Percentiles rank a stretch among this genome's conserved stretches.
phyloP scores from a whole-genome alignment of 2,797 vertebrate species.

The Trachops cirrhosus region DNA sequence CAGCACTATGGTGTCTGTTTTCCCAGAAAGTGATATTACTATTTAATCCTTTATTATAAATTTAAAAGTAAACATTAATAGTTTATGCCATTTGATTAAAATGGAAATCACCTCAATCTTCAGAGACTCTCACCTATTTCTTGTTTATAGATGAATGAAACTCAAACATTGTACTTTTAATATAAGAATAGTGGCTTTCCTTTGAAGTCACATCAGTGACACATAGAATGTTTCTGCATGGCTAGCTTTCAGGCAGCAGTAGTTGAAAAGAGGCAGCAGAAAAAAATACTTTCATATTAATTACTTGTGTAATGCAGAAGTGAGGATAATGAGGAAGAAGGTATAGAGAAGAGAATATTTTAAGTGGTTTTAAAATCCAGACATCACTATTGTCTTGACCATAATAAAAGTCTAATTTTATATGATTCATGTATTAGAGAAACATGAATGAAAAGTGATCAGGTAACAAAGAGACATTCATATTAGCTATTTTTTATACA shows the following conservation, averaged over 20 bases:
- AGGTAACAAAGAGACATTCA: neutral
- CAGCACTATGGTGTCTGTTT: neutral
- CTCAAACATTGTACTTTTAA: slow-evolving; percentile 41
- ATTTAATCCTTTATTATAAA: slow-evolving; percentile 66
- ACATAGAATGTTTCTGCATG: neutral
- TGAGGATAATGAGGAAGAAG: neutral
- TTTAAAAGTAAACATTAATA: slow-evolving; percentile 67
- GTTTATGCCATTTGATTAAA: slow-evolving; percentile 71
- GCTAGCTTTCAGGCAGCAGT: neutral
- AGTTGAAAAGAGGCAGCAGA: neutral
- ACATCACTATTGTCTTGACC: neutral
- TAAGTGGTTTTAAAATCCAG: neutral
- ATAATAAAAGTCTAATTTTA: neutral
- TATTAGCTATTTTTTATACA: neutral
- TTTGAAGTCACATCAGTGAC: slow-evolving; percentile 7
- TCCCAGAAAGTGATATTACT: slow-evolving; percentile 20
- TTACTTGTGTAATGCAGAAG: neutral
- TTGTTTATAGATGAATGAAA: slow-evolving; percentile 64
- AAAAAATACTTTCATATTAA: neutral
- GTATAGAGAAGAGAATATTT: neutral
- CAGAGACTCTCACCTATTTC: slow-evolving; percentile 43
- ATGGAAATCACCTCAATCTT: slow-evolving; percentile 56
- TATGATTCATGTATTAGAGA: neutral
- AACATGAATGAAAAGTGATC: neutral
- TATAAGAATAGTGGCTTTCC: neutral